A percentile compares a stretch with the other conserved stretches of the same genome.
These are phyloP conservation scores for Acleris sparsana DNA, from an alignment of 2,888 invertebrate genomes.

Conservation along the genomic window DNA sequence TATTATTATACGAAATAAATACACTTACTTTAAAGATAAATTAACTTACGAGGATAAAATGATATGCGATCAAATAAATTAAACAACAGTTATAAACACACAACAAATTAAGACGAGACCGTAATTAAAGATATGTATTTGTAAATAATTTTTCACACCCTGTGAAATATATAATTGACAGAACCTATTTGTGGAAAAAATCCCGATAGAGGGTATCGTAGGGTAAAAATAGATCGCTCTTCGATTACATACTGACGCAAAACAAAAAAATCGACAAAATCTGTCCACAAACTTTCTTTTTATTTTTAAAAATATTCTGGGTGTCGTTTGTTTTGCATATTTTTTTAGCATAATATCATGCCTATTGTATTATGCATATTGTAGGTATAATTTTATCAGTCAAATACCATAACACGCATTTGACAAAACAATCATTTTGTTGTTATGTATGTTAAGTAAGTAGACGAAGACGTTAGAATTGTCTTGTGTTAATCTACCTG, in stretches of 20 bases:
- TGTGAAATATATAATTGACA: constrained; percentile 80
- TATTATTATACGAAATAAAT: constrained; percentile 17
- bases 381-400: too few species aligned
- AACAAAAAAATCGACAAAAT: constrained; percentile 28
- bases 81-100: constrained; percentile 5
- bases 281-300: background rate
- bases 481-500: too few species aligned
- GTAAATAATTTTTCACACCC: constrained; percentile 72
- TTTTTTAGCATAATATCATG: too few species aligned
- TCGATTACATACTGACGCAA: constrained; percentile 21
- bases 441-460: too few species aligned
- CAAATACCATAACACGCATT: too few species aligned
- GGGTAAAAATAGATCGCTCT: constrained; percentile 43
- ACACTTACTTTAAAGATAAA: constrained; percentile 21
- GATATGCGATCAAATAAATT: constrained; percentile 27
- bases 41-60: constrained; percentile 9
- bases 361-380: too few species aligned
- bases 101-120: constrained; percentile 40
- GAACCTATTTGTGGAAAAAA: constrained; percentile 76
- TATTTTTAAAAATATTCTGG: background rate
- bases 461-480: too few species aligned
- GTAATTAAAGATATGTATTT: constrained; percentile 65
- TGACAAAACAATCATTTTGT: too few species aligned
- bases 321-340: too few species aligned
- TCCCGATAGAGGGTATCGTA: constrained; percentile 55